Conservation (phyloP, 92 coral and sea anemone species). For the Ricordea florida region DNA sequence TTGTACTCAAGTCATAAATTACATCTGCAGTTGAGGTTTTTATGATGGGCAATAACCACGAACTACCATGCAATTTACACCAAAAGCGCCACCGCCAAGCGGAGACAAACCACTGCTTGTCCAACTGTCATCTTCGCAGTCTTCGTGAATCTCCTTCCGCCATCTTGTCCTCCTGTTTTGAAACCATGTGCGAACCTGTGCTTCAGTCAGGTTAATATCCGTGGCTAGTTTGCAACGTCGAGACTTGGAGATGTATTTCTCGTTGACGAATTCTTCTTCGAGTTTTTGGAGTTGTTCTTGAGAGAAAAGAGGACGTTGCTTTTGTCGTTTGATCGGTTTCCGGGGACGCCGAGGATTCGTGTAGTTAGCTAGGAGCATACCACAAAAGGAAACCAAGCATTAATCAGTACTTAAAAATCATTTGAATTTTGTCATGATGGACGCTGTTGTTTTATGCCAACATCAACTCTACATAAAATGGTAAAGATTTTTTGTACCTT, state of each 20-base stretch:
- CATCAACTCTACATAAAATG: no score
- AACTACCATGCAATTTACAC: constrained; percentile 57
- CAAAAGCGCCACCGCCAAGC: neutral
- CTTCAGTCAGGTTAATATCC: constrained; percentile 82
- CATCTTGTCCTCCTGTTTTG: constrained; percentile 92
- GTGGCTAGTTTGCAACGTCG: constrained; percentile 78
- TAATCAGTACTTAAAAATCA: no score
- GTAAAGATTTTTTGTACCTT: no score
- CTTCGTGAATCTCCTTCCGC: constrained; percentile 84
- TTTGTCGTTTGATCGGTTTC: constrained; percentile 79
- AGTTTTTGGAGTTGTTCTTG: constrained; percentile 80
- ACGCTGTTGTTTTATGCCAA: no score
- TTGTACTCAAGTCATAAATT: neutral
- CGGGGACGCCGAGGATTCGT: constrained; percentile 73
- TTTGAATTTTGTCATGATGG: no score
- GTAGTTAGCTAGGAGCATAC: constrained; percentile 60
- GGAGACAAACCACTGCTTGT: constrained; percentile 2
- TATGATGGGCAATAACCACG: constrained; percentile 75
- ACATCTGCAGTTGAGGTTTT: neutral
- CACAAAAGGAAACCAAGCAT: neutral
- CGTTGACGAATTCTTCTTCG: constrained; percentile 83
- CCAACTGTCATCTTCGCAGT: constrained; percentile 56
- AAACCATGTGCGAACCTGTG: constrained; percentile 91
- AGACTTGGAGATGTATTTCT: constrained; percentile 87
- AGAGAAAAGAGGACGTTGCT: constrained; percentile 86